Conservation (phyloP, 2,113 vertebrate genomes). For the Nyctereutes procyonoides region DNA sequence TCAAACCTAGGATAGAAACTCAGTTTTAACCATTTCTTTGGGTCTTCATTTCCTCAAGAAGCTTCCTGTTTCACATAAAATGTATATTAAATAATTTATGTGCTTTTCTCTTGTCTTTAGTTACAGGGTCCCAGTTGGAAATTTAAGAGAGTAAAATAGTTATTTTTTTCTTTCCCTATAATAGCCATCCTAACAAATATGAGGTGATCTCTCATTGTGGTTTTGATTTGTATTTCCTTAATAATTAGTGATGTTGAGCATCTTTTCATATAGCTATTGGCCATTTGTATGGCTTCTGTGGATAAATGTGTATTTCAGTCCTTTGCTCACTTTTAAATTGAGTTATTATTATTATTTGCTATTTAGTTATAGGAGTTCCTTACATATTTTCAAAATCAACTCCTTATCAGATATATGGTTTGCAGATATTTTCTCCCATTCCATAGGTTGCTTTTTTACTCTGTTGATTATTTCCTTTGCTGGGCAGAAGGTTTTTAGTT, state of each 20-base stretch:
- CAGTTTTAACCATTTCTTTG: neutral
- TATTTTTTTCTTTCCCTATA: neutral
- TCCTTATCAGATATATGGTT: neutral
- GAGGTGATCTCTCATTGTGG: neutral
- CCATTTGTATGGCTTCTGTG: neutral
- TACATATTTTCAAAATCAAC: neutral
- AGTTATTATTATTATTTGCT: neutral
- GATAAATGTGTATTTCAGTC: neutral
- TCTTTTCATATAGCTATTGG: neutral
- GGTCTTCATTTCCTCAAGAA: neutral
- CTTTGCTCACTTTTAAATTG: neutral
- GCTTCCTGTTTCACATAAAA: neutral
- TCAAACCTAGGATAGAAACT: constrained; percentile 6
- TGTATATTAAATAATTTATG: neutral
- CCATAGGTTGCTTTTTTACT: neutral
- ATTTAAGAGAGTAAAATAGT: neutral
- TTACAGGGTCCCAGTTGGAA: neutral
- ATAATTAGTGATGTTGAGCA: neutral
- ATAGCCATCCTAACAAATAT: neutral
- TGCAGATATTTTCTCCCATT: neutral
- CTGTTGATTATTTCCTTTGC: neutral
- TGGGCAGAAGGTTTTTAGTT: neutral
- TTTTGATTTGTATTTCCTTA: neutral
- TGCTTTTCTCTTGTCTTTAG: neutral
- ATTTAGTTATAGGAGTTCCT: neutral